Conservation (phyloP, 2,797 vertebrate genomes). For the Gouania willdenowi region DNA sequence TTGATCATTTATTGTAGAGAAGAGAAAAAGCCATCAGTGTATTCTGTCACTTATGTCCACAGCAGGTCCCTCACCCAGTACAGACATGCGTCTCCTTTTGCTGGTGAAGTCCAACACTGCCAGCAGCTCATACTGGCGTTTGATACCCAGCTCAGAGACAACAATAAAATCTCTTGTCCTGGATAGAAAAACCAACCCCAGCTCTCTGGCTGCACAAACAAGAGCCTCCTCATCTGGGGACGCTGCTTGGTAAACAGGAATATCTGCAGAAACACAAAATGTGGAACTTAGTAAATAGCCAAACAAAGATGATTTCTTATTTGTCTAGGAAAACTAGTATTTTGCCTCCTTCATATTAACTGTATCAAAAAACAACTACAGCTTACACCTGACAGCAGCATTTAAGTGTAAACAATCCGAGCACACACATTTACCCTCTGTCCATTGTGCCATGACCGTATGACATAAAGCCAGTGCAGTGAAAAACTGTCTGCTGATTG, state of each 20-base stretch:
- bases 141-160: constrained; percentile 81
- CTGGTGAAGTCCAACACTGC: constrained; percentile 93
- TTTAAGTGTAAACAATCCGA: too few species aligned
- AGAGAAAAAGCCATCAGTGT: too few species aligned
- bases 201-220: constrained; percentile 82
- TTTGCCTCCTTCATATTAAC: too few species aligned
- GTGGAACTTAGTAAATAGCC: too few species aligned
- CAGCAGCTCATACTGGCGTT: constrained; percentile 80
- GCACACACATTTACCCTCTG: constrained; percentile 64
- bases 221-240: constrained; percentile 92
- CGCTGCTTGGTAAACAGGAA: constrained; percentile 86
- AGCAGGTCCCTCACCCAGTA: constrained; percentile 79
- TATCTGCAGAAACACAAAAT: constrained; percentile 57
- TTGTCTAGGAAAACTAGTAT: too few species aligned
- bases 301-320: too few species aligned
- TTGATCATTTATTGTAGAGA: neutral
- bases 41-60: too few species aligned
- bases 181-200: constrained; percentile 86
- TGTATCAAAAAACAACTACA: too few species aligned
- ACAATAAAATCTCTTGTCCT: constrained; percentile 84
- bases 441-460: constrained; percentile 86
- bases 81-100: constrained; percentile 89
- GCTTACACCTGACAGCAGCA: too few species aligned
- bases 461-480: constrained; percentile 86
- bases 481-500: constrained; percentile 78